These are phyloP conservation scores for Babyrousa celebensis DNA, from an alignment of 2,797 vertebrate species.

Conservation along the genomic window DNA sequence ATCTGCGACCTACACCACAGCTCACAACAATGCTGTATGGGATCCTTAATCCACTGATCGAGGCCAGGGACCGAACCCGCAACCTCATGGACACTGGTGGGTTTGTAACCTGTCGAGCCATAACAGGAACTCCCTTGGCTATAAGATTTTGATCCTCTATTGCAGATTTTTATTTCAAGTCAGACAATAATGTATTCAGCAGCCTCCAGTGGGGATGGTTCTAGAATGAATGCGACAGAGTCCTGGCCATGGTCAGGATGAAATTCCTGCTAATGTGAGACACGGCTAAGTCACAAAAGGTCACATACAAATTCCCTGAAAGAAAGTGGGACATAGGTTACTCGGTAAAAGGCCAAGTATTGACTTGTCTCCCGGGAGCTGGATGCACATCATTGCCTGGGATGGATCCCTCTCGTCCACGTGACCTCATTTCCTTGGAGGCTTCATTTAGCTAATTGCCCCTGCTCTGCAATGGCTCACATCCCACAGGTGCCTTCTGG, in stretches of 20 bases:
- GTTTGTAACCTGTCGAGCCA: too few relatives aligned
- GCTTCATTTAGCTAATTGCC: constrained; percentile 66
- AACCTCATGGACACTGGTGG: too few relatives aligned
- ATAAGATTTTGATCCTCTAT: constrained; percentile 34
- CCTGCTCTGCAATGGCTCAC: neutral
- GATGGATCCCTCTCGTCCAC: neutral
- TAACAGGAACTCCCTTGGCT: neutral
- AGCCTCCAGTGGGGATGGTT: neutral
- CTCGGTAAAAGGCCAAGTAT: neutral
- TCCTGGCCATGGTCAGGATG: neutral
- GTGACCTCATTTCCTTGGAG: neutral
- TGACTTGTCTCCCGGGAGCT: neutral
- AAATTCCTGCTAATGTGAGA: constrained; percentile 39
- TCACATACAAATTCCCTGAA: constrained; percentile 25
- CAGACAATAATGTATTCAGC: constrained; percentile 69
- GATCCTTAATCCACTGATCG: too few relatives aligned
- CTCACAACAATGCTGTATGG: too few relatives aligned
- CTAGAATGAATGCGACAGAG: neutral
- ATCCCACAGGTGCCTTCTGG: constrained; percentile 56
- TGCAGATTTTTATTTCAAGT: constrained; percentile 70
- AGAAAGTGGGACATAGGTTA: neutral
- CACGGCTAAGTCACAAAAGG: constrained; percentile 62
- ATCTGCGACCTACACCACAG: too few relatives aligned
- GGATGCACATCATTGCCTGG: neutral
- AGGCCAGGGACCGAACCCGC: too few relatives aligned